Evolutionary conservation across 1,140 invertebrate genomes (phyloP), one percentile per base, ranked within the genome.

Genomic region (Apis cerana): DNA sequence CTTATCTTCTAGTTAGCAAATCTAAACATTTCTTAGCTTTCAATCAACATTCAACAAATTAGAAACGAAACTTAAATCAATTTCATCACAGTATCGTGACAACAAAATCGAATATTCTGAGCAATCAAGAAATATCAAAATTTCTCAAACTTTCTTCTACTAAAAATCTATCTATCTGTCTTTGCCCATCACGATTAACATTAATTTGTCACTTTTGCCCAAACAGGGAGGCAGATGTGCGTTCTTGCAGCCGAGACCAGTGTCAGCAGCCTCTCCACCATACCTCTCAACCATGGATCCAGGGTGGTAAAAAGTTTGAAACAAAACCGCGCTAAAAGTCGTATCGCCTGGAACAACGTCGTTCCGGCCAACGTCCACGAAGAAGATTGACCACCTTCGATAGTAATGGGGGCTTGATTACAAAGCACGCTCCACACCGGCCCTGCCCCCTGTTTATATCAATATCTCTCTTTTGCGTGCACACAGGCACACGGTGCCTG

Each of bases 381-480:
- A 82, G 87, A 90, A 91, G 90, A 93, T 94, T 93, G 93, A 93
- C 93, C 93, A 93, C 91, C 92, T 94, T 85, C 89, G 93, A 93
- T 93, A 92, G 92, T 93, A 93, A 94, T 93, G 88, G 92, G 89
- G 80, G 86, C 89, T 90, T 93, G 93, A 94, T 93, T 93, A 93
- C 92, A 94, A 94, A 93, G 93, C 91, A 91, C 90, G 91, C 87
- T 92, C 65, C 90, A 90, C 70, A 82, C 82, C 69, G 88, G 91
- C 79, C 92, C 92, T 91, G 92, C 93, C 93, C 91, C 92, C 93
- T 92, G 92, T 94, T 94, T 93, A 94, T 94, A 94, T 94, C 93
- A 94, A 94, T 94, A 94, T 93, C 92, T 91, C 89, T 89, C 80
- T 87, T 88, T 90, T 89, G 84, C 86, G 65, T 80, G 61, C 76